phyloP scores from a whole-genome alignment of 2,797 vertebrate species.

The Notoglanidium macrostoma region DNA sequence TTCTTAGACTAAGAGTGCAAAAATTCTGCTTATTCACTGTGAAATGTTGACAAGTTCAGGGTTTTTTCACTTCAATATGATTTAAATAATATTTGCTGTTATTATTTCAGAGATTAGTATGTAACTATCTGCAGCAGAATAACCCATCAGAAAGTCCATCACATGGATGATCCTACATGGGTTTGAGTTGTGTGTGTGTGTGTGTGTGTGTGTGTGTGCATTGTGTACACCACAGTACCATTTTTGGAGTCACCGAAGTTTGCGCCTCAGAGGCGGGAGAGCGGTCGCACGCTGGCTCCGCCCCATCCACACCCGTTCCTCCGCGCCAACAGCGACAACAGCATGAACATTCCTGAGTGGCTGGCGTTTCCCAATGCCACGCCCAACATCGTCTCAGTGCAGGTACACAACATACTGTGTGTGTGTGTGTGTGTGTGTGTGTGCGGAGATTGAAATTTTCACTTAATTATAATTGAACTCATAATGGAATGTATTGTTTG shows the following conservation, averaged over 20 bases:
- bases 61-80: not conserved
- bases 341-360: constrained; percentile 90
- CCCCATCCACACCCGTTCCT: constrained; percentile 87
- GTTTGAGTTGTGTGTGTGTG: not conserved
- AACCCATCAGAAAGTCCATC: not conserved
- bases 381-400: constrained; percentile 79
- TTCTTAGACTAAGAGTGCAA: not conserved
- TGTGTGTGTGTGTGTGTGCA: not conserved
- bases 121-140: not conserved
- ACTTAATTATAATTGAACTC: not conserved
- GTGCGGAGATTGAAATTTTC: not conserved
- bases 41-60: not conserved
- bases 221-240: constrained; percentile 73
- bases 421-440: constrained; percentile 4
- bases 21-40: not conserved
- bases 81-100: not conserved
- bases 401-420: constrained; percentile 62
- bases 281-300: constrained; percentile 73
- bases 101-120: not conserved
- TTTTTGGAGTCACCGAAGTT: constrained; percentile 92
- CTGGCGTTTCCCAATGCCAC: constrained; percentile 79
- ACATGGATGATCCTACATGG: not conserved
- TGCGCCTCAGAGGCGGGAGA: constrained; percentile 83
- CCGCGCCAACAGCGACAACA: constrained; percentile 91
- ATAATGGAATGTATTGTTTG: not conserved